A percentile compares a stretch with the other conserved stretches of the same genome.
Evolutionary conservation across 1,140 invertebrate genomes (phyloP).

Genomic region (Zaprionus lachaisei): DNA sequence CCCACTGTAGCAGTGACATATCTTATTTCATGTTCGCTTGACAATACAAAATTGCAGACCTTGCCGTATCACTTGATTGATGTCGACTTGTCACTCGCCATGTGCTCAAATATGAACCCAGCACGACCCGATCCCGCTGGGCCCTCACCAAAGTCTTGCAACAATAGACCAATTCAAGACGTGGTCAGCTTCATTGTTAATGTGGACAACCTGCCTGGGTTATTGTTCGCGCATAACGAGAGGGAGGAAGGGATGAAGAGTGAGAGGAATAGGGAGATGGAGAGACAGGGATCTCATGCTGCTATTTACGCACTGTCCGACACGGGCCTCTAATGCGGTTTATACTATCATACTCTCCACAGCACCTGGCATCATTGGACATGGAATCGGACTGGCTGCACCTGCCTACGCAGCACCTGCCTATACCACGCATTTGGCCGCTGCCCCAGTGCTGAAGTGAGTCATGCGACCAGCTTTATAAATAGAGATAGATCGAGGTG

Average conservation of each 20-base stretch:
- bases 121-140: not conserved
- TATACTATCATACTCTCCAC: constrained; percentile 8
- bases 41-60: constrained; percentile 36
- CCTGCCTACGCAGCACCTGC: constrained; percentile 69
- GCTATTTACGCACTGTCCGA: constrained; percentile 9
- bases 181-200: constrained; percentile 45
- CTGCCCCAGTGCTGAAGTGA: constrained; percentile 76
- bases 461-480: constrained; percentile 57
- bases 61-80: constrained; percentile 49
- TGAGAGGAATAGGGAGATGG: not conserved
- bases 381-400: constrained; percentile 70
- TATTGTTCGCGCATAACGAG: constrained; percentile 8
- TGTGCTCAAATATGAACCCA: constrained; percentile 28
- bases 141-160: not conserved
- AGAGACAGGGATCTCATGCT: not conserved
- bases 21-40: constrained; percentile 33
- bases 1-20: constrained; percentile 9
- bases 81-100: constrained; percentile 49
- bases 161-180: constrained; percentile 31
- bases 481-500: constrained; percentile 45
- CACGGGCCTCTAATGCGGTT: constrained; percentile 30
- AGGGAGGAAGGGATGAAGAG: not conserved
- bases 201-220: constrained; percentile 21
- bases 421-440: constrained; percentile 73
- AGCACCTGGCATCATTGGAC: constrained; percentile 73